phyloP scores from a whole-genome alignment of 2,797 vertebrate genomes.

The Pristis pectinata region DNA sequence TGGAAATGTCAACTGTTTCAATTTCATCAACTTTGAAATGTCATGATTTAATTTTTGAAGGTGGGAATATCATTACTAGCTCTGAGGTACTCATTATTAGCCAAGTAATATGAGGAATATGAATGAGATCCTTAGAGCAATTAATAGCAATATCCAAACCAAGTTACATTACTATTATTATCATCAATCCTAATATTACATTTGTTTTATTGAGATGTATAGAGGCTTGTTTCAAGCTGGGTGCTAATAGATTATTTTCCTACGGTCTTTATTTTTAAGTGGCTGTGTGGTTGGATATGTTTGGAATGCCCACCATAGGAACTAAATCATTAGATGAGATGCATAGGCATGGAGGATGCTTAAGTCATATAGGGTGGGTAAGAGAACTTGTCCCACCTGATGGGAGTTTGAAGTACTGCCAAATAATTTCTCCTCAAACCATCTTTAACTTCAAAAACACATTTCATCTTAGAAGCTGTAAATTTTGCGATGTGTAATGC shows the following conservation, averaged over 20 bases:
- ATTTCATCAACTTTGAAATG: slow-evolving; percentile 27
- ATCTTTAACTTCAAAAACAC: neutral
- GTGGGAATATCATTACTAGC: slow-evolving; percentile 1
- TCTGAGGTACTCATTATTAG: slow-evolving; percentile 20
- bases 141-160: slow-evolving; percentile 20
- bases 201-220: neutral
- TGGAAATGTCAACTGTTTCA: slow-evolving; percentile 31
- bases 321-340: neutral
- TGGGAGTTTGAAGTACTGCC: neutral
- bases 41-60: slow-evolving; percentile 15
- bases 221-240: neutral
- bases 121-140: slow-evolving; percentile 23
- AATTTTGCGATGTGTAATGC: neutral
- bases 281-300: neutral
- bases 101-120: neutral
- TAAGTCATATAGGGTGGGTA: neutral
- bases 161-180: neutral
- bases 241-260: neutral
- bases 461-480: neutral
- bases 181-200: neutral
- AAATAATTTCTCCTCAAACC: neutral
- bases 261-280: neutral
- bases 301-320: neutral
- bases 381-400: neutral
- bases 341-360: neutral